Evolutionary conservation across 1,140 invertebrate genomes (phyloP).

Genomic region (Samia ricini): DNA sequence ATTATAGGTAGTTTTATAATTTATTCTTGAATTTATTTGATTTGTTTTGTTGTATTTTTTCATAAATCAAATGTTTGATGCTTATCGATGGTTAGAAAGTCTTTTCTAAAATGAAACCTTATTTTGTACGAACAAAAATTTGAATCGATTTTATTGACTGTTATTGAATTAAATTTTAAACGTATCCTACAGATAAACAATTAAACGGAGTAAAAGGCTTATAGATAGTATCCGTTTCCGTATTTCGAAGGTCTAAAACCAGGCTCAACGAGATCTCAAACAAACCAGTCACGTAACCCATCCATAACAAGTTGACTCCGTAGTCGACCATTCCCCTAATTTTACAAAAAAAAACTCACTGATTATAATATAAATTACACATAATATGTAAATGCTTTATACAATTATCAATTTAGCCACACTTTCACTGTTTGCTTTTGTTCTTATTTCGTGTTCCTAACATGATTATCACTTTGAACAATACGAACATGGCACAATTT

Average conservation of each 20-base stretch:
- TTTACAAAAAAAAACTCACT: conserved; percentile 2
- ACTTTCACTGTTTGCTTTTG: conserved; percentile 1
- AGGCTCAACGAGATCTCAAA: conserved; percentile 24
- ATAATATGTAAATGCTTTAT: not conserved
- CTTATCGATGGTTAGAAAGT: too few relatives aligned
- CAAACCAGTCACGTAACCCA: not conserved
- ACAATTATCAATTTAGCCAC: conserved; percentile 7
- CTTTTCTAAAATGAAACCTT: too few relatives aligned
- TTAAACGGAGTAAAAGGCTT: not conserved
- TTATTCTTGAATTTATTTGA: too few relatives aligned
- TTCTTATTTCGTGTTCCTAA: conserved; percentile 5
- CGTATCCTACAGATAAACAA: too few relatives aligned
- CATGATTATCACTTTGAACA: conserved; percentile 13
- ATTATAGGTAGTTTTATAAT: too few relatives aligned
- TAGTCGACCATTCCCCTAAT: conserved; percentile 3
- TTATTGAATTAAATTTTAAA: too few relatives aligned
- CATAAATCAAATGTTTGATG: too few relatives aligned
- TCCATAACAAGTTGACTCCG: not conserved
- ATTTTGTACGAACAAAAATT: not conserved
- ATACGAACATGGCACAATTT: conserved; percentile 22
- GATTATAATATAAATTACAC: conserved; percentile 1
- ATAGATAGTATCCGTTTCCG: conserved; percentile 13
- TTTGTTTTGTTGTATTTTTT: too few relatives aligned
- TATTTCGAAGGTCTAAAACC: conserved; percentile 33
- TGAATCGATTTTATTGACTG: too few relatives aligned